A percentile compares a stretch with the other conserved stretches of the same genome.
Evolutionary conservation across 2,797 vertebrate genomes (phyloP).

Genomic region (Pseudomugil tenellus): DNA sequence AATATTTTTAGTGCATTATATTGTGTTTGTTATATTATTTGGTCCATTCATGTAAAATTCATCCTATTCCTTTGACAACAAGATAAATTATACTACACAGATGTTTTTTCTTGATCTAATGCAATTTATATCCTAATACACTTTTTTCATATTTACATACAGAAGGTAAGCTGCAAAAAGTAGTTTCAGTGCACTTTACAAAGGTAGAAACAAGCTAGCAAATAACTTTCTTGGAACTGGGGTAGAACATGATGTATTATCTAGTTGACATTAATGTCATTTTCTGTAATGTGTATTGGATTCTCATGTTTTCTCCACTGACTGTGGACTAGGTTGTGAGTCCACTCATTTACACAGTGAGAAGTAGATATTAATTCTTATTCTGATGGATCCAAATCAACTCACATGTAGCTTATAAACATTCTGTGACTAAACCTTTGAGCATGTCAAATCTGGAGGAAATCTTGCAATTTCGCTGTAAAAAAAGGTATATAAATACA

Average conservation of each 20-base stretch:
- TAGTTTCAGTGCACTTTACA: not conserved
- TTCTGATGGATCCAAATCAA: not conserved
- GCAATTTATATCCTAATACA: not conserved
- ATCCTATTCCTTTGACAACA: not conserved
- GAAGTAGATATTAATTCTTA: not conserved
- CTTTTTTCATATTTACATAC: not conserved
- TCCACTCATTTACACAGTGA: not conserved
- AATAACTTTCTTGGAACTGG: not conserved
- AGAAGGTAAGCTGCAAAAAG: not conserved
- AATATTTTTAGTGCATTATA: not conserved
- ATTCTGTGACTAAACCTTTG: not conserved
- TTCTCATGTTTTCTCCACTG: not conserved
- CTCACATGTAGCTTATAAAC: not conserved
- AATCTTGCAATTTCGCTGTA: not conserved
- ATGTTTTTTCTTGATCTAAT: not conserved
- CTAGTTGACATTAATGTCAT: not conserved
- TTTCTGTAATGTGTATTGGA: not conserved
- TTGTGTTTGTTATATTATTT: too few relatives aligned
- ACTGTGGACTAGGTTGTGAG: not conserved
- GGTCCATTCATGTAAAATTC: not conserved
- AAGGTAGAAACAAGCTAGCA: not conserved
- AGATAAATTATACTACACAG: not conserved
- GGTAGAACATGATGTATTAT: not conserved
- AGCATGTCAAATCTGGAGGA: not conserved
- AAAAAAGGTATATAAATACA: not conserved